Evolutionary conservation across 1,140 invertebrate genomes (phyloP).

Genomic region (Hypsibius dujardini): DNA sequence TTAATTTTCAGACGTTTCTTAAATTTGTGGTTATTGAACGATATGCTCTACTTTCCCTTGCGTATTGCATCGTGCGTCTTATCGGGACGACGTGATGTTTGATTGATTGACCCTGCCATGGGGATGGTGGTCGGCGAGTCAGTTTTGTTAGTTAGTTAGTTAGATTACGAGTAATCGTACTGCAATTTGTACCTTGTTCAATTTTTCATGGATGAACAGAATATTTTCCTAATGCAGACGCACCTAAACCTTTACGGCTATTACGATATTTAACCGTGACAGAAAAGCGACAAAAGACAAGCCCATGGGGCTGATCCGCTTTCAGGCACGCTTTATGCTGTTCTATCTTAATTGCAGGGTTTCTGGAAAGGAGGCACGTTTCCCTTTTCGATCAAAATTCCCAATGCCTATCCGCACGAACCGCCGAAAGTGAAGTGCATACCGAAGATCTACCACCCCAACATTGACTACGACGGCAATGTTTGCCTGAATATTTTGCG

Average conservation of each 20-base stretch:
- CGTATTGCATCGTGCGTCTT: no score
- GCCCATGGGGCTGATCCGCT: constrained; percentile 16
- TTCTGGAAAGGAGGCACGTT: constrained; percentile 85
- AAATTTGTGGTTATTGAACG: no score
- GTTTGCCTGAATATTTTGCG: constrained; percentile 76
- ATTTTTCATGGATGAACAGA: neutral
- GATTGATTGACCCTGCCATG: no score
- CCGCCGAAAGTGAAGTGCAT: constrained; percentile 87
- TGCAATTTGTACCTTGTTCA: neutral
- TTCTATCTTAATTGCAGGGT: constrained; percentile 43
- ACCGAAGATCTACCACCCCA: constrained; percentile 79
- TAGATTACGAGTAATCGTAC: no score
- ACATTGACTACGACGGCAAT: constrained; percentile 84
- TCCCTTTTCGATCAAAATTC: constrained; percentile 91
- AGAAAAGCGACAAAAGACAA: constrained; percentile 12
- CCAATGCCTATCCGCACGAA: constrained; percentile 87
- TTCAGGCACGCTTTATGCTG: neutral
- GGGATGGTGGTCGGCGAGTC: no score
- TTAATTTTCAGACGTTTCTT: no score
- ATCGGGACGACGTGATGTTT: no score
- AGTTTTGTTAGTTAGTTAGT: no score
- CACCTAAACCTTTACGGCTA: constrained; percentile 6
- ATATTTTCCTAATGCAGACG: neutral
- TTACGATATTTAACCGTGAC: constrained; percentile 15
- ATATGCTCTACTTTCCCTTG: no score